A percentile compares a stretch with the other conserved stretches of the same genome.
Evolutionary conservation across 2,113 vertebrate species (phyloP).

Genomic region (Oophaga pumilio): DNA sequence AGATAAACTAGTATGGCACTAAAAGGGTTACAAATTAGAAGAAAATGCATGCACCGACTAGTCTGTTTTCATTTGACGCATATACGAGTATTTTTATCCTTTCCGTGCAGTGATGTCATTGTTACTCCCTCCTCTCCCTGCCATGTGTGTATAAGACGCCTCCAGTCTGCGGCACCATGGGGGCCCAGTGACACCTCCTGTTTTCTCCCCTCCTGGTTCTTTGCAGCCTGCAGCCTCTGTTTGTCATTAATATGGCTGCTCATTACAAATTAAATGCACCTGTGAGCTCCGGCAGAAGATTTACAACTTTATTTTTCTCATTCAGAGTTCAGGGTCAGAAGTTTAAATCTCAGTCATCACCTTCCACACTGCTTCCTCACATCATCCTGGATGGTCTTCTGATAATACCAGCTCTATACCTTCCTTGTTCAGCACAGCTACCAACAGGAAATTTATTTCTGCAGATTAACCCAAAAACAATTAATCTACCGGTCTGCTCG

Average conservation of each 20-base stretch:
- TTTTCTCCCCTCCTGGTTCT: background rate
- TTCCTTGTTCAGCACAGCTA: constrained; percentile 3
- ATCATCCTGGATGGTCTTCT: background rate
- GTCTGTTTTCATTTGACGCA: background rate
- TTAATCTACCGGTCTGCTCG: background rate
- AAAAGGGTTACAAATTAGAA: background rate
- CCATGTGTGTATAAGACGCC: background rate
- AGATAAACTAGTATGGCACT: background rate
- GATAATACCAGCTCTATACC: background rate
- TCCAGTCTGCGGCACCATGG: background rate
- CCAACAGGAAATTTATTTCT: background rate
- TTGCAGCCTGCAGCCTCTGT: constrained; percentile 6
- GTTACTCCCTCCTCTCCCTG: constrained; percentile 4
- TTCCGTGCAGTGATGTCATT: constrained; percentile 21
- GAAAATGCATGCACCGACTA: background rate
- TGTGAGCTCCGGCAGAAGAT: constrained; percentile 13
- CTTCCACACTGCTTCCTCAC: constrained; percentile 1
- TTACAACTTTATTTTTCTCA: constrained; percentile 46
- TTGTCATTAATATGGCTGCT: constrained; percentile 28
- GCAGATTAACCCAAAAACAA: background rate
- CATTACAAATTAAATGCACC: constrained; percentile 49
- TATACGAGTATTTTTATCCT: background rate
- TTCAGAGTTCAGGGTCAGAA: constrained; percentile 45
- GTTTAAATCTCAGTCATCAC: constrained; percentile 20
- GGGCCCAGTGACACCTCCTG: constrained; percentile 19